Percentiles rank a stretch among this genome's conserved stretches.
phyloP scores from a whole-genome alignment of 92 coral and sea anemone species.

The Pocillopora grandis region DNA sequence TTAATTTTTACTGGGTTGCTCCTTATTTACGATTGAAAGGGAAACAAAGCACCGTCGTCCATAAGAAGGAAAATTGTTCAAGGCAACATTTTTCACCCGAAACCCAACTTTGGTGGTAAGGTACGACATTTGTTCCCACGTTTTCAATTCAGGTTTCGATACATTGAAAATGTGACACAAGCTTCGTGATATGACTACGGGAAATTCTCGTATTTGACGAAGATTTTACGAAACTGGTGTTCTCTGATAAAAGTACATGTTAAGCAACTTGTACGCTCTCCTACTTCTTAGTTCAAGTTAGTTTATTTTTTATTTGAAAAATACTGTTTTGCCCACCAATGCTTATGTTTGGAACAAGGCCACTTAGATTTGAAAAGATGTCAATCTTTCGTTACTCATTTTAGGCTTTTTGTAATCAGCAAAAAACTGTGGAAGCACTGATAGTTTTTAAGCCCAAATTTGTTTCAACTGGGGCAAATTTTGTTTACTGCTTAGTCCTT shows the following conservation, averaged over 20 bases:
- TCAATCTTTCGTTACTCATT: background rate
- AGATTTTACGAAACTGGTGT: background rate
- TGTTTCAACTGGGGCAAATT: background rate
- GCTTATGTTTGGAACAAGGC: background rate
- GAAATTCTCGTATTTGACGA: too few species aligned
- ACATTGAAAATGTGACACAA: too few species aligned
- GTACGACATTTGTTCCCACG: too few species aligned
- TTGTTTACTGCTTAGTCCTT: constrained; percentile 27
- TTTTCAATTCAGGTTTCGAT: too few species aligned
- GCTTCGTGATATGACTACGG: too few species aligned
- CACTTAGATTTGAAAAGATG: background rate
- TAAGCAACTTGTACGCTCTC: background rate
- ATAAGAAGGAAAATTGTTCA: background rate
- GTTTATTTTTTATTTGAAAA: too few species aligned
- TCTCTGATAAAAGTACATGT: background rate
- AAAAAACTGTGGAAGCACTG: background rate
- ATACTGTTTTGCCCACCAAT: background rate
- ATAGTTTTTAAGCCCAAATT: background rate
- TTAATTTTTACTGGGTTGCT: background rate
- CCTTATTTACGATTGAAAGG: background rate
- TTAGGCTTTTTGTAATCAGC: background rate
- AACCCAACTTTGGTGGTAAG: background rate
- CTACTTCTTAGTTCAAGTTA: background rate
- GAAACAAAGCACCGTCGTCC: background rate
- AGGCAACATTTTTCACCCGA: background rate